Evolutionary conservation across 2,888 invertebrate genomes (phyloP).

Genomic region (Bunonema sp.): DNA sequence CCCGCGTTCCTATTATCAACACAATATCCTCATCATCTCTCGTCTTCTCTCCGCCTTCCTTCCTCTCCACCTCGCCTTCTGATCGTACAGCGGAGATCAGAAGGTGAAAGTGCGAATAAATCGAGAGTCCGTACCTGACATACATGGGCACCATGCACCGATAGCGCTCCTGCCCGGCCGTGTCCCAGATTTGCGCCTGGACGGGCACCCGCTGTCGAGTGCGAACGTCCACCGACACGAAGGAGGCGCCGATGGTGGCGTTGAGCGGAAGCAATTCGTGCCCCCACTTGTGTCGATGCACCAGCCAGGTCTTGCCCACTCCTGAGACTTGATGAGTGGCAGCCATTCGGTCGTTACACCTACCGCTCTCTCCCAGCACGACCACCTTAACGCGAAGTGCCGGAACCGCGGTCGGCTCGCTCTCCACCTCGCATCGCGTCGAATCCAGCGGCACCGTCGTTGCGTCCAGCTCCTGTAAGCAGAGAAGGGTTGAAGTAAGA

Average conservation of each 20-base stretch:
- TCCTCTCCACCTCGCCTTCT: not conserved
- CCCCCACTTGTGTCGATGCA: conserved; percentile 20
- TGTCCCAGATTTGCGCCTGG: conserved; percentile 28
- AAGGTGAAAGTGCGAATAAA: no score
- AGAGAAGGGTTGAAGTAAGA: no score
- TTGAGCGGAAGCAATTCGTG: conserved; percentile 13
- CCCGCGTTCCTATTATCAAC: conserved; percentile 28
- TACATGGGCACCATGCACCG: conserved; percentile 22
- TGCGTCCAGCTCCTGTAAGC: no score
- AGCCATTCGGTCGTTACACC: not conserved
- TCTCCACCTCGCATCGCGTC: no score
- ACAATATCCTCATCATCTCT: no score
- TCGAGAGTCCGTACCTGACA: no score
- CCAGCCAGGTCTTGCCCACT: conserved; percentile 21
- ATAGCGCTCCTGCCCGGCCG: conserved; percentile 33
- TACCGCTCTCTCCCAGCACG: conserved; percentile 16
- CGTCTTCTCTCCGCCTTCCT: not conserved
- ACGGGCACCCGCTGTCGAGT: conserved; percentile 2
- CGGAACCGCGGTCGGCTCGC: no score
- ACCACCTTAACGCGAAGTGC: no score
- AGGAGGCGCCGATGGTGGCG: conserved; percentile 31
- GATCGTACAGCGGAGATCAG: not conserved
- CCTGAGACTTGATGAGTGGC: conserved; percentile 9
- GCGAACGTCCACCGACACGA: conserved; percentile 15
- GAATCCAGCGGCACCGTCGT: no score